phyloP scores from a whole-genome alignment of 2,113 vertebrate genomes.

The Spermophilus dauricus region DNA sequence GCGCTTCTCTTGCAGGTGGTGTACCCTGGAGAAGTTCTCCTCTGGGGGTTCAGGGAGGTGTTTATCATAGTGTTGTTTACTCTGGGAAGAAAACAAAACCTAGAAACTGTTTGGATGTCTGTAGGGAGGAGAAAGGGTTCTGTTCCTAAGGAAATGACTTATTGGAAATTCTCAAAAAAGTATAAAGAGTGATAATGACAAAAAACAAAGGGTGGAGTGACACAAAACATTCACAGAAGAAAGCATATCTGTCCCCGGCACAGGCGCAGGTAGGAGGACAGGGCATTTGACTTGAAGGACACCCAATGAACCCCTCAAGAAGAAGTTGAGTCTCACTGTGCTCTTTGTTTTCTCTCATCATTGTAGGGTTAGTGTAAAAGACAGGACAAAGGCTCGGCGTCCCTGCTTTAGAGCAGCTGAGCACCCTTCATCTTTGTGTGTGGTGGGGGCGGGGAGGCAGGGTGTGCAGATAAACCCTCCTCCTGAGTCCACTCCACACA shows the following conservation, averaged over 20 bases:
- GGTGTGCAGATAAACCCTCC: background rate
- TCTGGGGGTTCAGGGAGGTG: background rate
- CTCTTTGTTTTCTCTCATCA: background rate
- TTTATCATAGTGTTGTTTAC: background rate
- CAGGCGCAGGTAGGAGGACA: background rate
- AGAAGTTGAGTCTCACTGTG: background rate
- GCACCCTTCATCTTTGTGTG: slow-evolving; percentile 45
- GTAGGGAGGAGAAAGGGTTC: background rate
- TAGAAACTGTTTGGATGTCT: background rate
- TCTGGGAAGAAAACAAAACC: background rate
- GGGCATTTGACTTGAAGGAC: background rate
- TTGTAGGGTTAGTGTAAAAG: background rate
- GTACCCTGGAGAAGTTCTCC: background rate
- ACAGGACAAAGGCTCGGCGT: background rate
- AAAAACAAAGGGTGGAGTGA: background rate
- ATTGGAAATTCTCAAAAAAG: background rate
- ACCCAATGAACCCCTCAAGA: background rate
- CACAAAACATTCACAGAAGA: background rate
- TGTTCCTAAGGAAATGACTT: background rate
- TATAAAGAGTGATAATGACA: background rate
- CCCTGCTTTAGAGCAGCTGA: slow-evolving; percentile 47
- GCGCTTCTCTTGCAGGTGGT: background rate
- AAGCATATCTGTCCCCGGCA: fast-evolving
- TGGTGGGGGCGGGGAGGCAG: background rate
- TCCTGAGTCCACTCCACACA: slow-evolving; percentile 42